Evolutionary conservation across 2,888 invertebrate species (phyloP).

Genomic region (Noctua janthina): DNA sequence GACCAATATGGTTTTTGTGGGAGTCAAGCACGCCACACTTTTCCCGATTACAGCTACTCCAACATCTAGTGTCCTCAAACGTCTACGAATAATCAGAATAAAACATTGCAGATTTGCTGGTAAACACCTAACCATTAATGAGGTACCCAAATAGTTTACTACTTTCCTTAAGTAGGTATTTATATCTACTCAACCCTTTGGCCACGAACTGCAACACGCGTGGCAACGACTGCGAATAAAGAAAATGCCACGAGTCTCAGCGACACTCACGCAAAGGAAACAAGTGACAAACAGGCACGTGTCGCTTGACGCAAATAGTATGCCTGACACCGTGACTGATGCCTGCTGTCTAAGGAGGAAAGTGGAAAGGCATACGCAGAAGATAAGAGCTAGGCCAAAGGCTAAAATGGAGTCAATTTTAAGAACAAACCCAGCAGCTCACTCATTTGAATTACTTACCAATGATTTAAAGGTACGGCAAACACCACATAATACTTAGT

Average conservation of each 20-base stretch:
- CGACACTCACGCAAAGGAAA: not conserved
- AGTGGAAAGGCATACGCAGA: not conserved
- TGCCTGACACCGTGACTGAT: not conserved
- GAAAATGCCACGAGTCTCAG: not conserved
- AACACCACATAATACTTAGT: too few species aligned
- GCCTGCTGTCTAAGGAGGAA: not conserved
- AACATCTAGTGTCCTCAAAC: not conserved
- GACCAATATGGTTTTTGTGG: not conserved
- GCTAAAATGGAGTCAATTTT: not conserved
- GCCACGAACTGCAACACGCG: not conserved
- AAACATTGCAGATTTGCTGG: not conserved
- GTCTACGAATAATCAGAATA: too few species aligned
- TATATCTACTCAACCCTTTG: not conserved
- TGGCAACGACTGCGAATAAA: not conserved
- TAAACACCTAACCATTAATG: too few species aligned
- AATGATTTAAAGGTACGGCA: too few species aligned
- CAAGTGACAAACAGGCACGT: not conserved
- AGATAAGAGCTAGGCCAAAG: not conserved
- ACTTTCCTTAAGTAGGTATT: not conserved
- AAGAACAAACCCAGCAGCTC: not conserved
- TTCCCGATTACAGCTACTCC: not conserved
- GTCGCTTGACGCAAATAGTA: not conserved
- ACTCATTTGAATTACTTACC: too few species aligned
- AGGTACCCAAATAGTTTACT: not conserved
- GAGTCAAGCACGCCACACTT: not conserved